Evolutionary conservation across 2,888 invertebrate species (phyloP).

Genomic region (Adelphocoris suturalis): DNA sequence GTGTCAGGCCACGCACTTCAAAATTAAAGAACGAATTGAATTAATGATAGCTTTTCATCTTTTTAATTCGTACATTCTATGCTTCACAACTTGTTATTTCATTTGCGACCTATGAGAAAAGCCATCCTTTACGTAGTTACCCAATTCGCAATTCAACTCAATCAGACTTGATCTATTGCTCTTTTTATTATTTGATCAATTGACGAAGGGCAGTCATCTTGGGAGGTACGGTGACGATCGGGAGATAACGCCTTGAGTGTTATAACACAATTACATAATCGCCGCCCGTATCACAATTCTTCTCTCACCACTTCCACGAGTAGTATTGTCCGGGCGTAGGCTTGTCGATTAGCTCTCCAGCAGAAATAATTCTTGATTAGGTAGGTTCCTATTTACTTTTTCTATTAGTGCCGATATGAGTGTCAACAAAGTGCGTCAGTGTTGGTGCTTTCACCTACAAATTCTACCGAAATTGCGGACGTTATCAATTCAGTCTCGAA

Average conservation of each 20-base stretch:
- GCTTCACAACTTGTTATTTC: too few species aligned
- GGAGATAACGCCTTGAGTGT: neutral
- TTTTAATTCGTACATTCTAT: too few species aligned
- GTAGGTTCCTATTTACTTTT: too few species aligned
- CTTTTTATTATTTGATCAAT: neutral
- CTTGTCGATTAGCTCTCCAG: too few species aligned
- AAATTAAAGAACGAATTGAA: too few species aligned
- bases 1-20: too few species aligned
- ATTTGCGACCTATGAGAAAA: too few species aligned
- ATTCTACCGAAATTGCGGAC: neutral
- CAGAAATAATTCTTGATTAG: too few species aligned
- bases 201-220: neutral
- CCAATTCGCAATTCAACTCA: neutral
- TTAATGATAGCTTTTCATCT: too few species aligned
- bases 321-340: neutral
- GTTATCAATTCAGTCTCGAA: neutral
- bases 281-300: neutral
- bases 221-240: neutral
- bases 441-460: slow-evolving; percentile 25
- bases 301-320: neutral
- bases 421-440: slow-evolving; percentile 51
- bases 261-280: slow-evolving; percentile 20
- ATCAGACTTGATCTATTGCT: neutral
- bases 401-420: neutral
- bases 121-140: too few species aligned